phyloP scores from a whole-genome alignment of 2,888 invertebrate species.

The Smittia sp. region DNA sequence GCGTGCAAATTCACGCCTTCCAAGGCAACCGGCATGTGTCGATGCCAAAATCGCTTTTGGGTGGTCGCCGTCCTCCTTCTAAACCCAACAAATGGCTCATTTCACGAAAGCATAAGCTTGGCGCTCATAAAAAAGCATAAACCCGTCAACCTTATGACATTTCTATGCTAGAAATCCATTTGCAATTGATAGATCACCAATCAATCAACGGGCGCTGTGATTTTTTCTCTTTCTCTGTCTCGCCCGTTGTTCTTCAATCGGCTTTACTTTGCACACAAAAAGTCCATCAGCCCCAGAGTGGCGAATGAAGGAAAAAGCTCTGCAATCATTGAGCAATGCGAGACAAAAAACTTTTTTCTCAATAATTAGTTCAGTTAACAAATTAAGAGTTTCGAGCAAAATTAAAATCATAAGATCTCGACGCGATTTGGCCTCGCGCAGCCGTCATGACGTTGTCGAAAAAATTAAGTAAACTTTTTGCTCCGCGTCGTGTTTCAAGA shows the following conservation, averaged over 20 bases:
- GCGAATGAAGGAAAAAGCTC: not conserved
- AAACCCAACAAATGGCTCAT: not conserved
- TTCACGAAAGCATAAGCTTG: not conserved
- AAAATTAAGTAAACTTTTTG: not conserved
- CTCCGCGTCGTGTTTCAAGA: not conserved
- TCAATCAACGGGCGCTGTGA: conserved; percentile 27
- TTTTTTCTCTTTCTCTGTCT: conserved; percentile 20
- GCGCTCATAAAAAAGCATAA: conserved; percentile 30
- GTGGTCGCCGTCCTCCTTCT: not conserved
- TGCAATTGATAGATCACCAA: conserved; percentile 35
- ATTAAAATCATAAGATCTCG: conserved; percentile 34
- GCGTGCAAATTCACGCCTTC: not conserved
- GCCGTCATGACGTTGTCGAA: conserved; percentile 36
- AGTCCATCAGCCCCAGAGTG: not conserved
- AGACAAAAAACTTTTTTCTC: not conserved
- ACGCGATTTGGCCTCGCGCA: conserved; percentile 30
- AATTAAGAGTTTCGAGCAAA: conserved; percentile 28
- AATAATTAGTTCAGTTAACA: conserved; percentile 29
- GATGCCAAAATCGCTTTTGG: conserved; percentile 9
- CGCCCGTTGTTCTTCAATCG: not conserved
- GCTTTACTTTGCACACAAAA: not conserved
- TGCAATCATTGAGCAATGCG: conserved; percentile 18
- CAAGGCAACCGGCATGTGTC: not conserved
- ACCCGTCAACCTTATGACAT: conserved; percentile 36
- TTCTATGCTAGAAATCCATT: conserved; percentile 33